These are phyloP conservation scores for Xylota segnis DNA, from an alignment of 2,888 invertebrate species.

Conservation along the genomic window DNA sequence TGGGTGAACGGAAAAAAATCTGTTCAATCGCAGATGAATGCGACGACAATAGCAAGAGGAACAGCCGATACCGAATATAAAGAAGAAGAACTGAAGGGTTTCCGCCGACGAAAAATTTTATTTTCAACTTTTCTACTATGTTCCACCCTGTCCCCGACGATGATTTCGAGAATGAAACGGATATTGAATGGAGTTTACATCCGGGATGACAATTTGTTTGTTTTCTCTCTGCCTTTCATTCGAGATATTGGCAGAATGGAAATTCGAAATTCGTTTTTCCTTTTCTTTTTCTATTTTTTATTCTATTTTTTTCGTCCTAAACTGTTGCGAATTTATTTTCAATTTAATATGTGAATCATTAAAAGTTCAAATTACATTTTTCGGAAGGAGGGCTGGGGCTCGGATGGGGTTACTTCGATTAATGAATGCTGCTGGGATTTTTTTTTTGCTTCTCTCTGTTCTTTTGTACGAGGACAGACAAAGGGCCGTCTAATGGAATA, in stretches of 20 bases:
- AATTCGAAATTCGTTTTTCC: too few relatives aligned
- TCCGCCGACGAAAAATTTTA: conserved; percentile 37
- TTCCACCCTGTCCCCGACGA: not conserved
- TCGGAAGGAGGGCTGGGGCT: conserved; percentile 23
- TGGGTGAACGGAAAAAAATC: too few relatives aligned
- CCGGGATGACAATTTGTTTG: conserved; percentile 66
- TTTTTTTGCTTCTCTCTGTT: too few relatives aligned
- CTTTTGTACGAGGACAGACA: conserved; percentile 19
- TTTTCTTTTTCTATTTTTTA: not conserved
- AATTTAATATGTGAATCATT: conserved; percentile 49
- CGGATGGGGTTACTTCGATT: conserved; percentile 26
- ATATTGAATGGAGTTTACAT: conserved; percentile 75
- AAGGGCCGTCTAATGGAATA: not conserved
- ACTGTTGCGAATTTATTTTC: conserved; percentile 60
- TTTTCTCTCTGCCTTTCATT: conserved; percentile 12
- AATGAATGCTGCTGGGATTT: conserved; percentile 63
- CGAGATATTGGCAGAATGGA: conserved; percentile 33
- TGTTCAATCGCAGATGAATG: conserved; percentile 23
- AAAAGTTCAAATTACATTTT: conserved; percentile 73
- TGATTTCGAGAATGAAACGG: conserved; percentile 40
- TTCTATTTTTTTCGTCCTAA: conserved; percentile 1
- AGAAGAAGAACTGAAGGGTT: conserved; percentile 23
- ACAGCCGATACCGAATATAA: conserved; percentile 13
- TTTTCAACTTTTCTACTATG: conserved; percentile 49
- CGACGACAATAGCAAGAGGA: conserved; percentile 5